These are phyloP conservation scores for Dicentrarchus labrax DNA, from an alignment of 2,113 vertebrate species.

Conservation along the genomic window DNA sequence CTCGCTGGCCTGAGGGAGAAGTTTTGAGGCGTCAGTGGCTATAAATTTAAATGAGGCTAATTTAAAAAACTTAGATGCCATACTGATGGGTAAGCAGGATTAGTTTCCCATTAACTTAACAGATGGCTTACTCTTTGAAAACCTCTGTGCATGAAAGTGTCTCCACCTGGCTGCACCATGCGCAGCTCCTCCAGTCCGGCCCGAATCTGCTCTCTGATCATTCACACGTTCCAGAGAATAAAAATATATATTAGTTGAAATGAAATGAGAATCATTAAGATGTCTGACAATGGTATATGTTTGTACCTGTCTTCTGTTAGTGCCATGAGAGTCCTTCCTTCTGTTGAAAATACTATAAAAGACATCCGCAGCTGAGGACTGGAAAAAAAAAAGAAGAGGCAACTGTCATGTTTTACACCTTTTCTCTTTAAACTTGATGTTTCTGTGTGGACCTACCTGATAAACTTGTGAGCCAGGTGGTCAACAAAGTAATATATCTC, in stretches of 20 bases:
- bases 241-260: neutral
- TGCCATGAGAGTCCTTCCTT: conserved; percentile 92
- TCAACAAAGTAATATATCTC: conserved; percentile 98
- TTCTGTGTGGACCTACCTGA: conserved; percentile 85
- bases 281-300: neutral
- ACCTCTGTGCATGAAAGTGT: conserved; percentile 96
- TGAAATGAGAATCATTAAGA: neutral
- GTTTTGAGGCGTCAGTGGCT: conserved; percentile 52
- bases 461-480: conserved; percentile 95
- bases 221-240: neutral
- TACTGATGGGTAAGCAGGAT: conserved; percentile 3
- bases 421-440: neutral
- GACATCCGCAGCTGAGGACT: conserved; percentile 99
- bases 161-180: conserved; percentile 93
- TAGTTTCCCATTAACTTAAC: conserved; percentile 28
- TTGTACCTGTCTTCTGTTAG: conserved; percentile 96
- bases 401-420: neutral
- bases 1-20: conserved; percentile 92
- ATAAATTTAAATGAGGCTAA: conserved; percentile 47
- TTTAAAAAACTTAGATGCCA: conserved; percentile 13
- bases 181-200: conserved; percentile 93
- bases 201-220: conserved; percentile 92
- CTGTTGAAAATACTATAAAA: conserved; percentile 97
- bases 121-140: conserved; percentile 89
- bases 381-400: neutral